phyloP scores from a whole-genome alignment of 1,140 invertebrate species.

The Propsilocerus akamusi region DNA sequence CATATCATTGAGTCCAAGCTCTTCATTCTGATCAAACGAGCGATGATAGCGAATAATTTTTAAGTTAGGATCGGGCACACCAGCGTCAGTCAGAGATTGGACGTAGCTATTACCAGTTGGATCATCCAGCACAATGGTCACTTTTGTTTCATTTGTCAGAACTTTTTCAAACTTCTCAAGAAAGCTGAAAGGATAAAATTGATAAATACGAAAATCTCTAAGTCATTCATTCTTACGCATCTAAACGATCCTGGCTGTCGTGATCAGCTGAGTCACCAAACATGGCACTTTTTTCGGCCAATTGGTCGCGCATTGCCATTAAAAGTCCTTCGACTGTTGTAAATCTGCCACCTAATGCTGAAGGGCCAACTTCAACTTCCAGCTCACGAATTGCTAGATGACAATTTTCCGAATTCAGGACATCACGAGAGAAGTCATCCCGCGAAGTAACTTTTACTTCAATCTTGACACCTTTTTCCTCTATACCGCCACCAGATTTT shows the following conservation, averaged over 20 bases:
- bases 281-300: slow-evolving; percentile 44
- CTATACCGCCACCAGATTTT: slow-evolving; percentile 84
- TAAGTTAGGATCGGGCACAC: slow-evolving; percentile 45
- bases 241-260: slow-evolving; percentile 30
- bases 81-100: slow-evolving; percentile 63
- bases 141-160: slow-evolving; percentile 35
- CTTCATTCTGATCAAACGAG: slow-evolving; percentile 83
- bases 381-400: slow-evolving; percentile 74
- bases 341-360: slow-evolving; percentile 80
- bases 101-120: slow-evolving; percentile 95
- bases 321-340: slow-evolving; percentile 85
- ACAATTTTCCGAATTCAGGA: slow-evolving; percentile 94
- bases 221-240: slow-evolving; percentile 12
- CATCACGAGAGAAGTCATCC: slow-evolving; percentile 77
- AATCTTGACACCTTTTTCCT: slow-evolving; percentile 61
- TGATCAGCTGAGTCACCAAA: slow-evolving; percentile 51
- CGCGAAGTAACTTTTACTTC: slow-evolving; percentile 50
- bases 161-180: slow-evolving; percentile 49
- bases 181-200: slow-evolving; percentile 29
- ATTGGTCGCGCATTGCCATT: slow-evolving; percentile 44
- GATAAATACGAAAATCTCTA: not conserved
- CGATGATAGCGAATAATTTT: slow-evolving; percentile 67
- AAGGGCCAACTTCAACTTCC: slow-evolving; percentile 67
- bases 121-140: slow-evolving; percentile 80
- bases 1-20: slow-evolving; percentile 92